Conservation (phyloP, 2,113 vertebrate species). For the Pterocles orientalis region DNA sequence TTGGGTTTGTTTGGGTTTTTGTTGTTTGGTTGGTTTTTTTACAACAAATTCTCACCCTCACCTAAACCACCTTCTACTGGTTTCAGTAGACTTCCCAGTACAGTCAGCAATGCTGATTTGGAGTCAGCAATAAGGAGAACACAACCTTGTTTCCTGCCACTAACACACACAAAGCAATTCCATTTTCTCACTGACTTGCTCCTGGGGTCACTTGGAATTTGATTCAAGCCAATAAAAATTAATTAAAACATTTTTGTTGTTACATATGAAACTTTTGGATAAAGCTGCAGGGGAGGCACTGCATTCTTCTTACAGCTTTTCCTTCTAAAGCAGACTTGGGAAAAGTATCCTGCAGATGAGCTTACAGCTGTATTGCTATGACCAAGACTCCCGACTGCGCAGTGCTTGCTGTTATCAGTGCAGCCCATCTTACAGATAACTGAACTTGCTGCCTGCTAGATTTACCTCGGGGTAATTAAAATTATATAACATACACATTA, state of each 20-base stretch:
- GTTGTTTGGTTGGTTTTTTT: background rate
- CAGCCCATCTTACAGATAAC: constrained; percentile 18
- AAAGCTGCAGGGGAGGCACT: background rate
- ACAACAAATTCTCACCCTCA: background rate
- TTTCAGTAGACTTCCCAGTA: background rate
- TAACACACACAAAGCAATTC: background rate
- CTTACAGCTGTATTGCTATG: background rate
- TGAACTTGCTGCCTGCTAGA: background rate
- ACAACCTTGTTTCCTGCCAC: background rate
- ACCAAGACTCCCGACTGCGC: background rate
- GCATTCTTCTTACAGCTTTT: background rate
- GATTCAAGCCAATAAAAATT: background rate
- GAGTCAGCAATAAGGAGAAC: background rate
- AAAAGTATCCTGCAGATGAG: background rate
- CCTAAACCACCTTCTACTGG: background rate
- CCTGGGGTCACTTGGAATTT: background rate
- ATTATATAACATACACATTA: constrained; percentile 42
- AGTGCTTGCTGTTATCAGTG: background rate
- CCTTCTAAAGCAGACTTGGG: background rate
- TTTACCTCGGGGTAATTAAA: constrained; percentile 23
- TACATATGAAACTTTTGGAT: background rate
- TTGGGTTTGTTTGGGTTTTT: background rate
- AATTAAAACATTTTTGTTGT: background rate
- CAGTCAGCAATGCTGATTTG: background rate
- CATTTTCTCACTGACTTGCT: background rate